Evolutionary conservation across 2,888 invertebrate genomes (phyloP).

Genomic region (Scaeva pyrastri): DNA sequence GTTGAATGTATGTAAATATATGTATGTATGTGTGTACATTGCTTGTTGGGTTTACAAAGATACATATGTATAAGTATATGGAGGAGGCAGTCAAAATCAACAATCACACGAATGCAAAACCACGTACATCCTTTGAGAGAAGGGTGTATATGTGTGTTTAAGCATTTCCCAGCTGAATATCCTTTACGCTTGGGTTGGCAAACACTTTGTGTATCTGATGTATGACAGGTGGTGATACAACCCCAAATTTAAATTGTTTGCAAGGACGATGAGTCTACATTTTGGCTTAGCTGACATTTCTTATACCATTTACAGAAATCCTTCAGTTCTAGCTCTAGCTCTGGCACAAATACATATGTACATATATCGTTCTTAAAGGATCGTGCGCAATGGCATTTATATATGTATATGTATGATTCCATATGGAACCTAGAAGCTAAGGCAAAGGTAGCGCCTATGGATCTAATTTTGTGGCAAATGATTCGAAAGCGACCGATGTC

Average conservation of each 20-base stretch:
- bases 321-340: background rate
- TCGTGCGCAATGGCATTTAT: slow-evolving; percentile 44
- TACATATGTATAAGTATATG: background rate
- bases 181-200: slow-evolving; percentile 51
- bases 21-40: background rate
- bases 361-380: background rate
- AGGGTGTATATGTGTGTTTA: slow-evolving; percentile 1
- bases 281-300: slow-evolving; percentile 27
- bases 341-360: background rate
- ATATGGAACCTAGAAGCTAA: slow-evolving; percentile 17
- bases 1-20: background rate
- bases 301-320: slow-evolving; percentile 1
- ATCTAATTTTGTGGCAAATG: slow-evolving; percentile 70
- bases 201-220: slow-evolving; percentile 37
- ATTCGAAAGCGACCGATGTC: slow-evolving; percentile 64
- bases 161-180: slow-evolving; percentile 24
- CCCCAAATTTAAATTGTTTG: slow-evolving; percentile 61
- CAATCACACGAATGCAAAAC: slow-evolving; percentile 38
- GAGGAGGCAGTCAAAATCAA: slow-evolving; percentile 28
- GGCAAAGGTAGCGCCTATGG: background rate
- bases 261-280: slow-evolving; percentile 28
- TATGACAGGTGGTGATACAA: slow-evolving; percentile 63
- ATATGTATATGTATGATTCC: slow-evolving; percentile 11
- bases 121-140: slow-evolving; percentile 41
- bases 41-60: no score